These are phyloP conservation scores for Paramormyrops hopkinsi DNA, from an alignment of 2,797 vertebrate genomes.

Conservation along the genomic window DNA sequence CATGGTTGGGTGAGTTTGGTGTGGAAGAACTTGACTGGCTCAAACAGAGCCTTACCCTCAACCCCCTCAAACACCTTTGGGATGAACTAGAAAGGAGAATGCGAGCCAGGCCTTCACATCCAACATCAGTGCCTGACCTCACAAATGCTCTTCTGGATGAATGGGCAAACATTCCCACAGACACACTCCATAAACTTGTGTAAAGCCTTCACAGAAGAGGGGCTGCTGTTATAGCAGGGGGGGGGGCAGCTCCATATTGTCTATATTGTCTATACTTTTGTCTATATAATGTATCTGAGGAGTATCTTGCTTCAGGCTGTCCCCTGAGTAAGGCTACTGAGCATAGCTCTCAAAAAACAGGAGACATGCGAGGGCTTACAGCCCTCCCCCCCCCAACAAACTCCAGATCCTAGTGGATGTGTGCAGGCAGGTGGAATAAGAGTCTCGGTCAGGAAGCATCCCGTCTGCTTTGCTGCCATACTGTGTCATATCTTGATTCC, in stretches of 20 bases:
- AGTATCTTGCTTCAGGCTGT: neutral
- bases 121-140: neutral
- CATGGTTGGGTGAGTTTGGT: neutral
- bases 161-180: neutral
- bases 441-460: slow-evolving; percentile 40
- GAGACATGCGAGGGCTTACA: neutral
- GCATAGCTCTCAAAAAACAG: neutral
- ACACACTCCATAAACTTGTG: too few relatives aligned
- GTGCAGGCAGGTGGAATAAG: neutral
- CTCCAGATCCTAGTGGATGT: neutral
- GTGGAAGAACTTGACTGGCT: neutral
- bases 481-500: slow-evolving; percentile 35
- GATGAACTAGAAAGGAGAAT: neutral
- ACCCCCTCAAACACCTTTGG: neutral
- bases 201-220: neutral
- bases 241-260: neutral
- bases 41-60: neutral
- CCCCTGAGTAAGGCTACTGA: neutral
- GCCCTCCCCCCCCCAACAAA: neutral
- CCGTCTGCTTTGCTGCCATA: slow-evolving; percentile 22
- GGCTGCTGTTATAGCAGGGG: neutral
- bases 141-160: neutral
- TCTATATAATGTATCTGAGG: neutral
- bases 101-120: neutral
- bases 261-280: neutral